These are phyloP conservation scores for Leptoteleia sp. DNA, from an alignment of 1,140 invertebrate species.

Conservation along the genomic window DNA sequence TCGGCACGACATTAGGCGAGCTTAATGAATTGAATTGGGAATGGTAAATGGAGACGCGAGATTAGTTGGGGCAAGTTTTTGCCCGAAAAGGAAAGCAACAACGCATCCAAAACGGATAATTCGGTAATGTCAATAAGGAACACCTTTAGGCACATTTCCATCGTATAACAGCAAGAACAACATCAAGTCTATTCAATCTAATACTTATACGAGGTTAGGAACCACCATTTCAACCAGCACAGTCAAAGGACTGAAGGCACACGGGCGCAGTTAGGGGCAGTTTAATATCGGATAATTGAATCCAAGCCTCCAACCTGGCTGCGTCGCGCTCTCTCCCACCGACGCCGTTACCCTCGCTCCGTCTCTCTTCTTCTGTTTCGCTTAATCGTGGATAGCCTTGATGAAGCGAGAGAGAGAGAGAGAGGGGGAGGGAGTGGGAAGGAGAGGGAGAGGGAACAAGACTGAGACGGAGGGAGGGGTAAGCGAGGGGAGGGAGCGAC, in stretches of 20 bases:
- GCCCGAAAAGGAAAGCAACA: conserved; percentile 37
- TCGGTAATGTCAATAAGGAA: conserved; percentile 62
- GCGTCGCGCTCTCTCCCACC: conserved; percentile 51
- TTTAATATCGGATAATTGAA: conserved; percentile 82
- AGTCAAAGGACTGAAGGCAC: conserved; percentile 73
- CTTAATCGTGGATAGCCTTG: conserved; percentile 41
- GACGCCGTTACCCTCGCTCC: conserved; percentile 4
- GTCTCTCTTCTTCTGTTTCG: conserved; percentile 24
- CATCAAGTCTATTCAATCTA: conserved; percentile 80
- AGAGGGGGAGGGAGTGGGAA: neutral
- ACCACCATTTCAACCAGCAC: conserved; percentile 78
- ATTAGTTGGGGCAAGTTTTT: conserved; percentile 61
- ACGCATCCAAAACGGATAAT: conserved; percentile 51
- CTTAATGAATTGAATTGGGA: conserved; percentile 51
- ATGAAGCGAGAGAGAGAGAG: conserved; percentile 46
- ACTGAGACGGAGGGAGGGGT: neutral
- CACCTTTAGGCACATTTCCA: conserved; percentile 75
- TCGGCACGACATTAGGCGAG: conserved; percentile 23
- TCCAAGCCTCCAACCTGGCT: conserved; percentile 74
- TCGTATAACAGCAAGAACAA: conserved; percentile 77
- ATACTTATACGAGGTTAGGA: conserved; percentile 75
- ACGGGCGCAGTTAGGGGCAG: conserved; percentile 79
- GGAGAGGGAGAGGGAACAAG: neutral
- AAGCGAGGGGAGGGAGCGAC: conserved; percentile 41
- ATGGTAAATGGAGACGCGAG: conserved; percentile 45